These are phyloP conservation scores for Ancistrus triradiatus DNA, from an alignment of 2,113 vertebrate genomes.

Conservation along the genomic window DNA sequence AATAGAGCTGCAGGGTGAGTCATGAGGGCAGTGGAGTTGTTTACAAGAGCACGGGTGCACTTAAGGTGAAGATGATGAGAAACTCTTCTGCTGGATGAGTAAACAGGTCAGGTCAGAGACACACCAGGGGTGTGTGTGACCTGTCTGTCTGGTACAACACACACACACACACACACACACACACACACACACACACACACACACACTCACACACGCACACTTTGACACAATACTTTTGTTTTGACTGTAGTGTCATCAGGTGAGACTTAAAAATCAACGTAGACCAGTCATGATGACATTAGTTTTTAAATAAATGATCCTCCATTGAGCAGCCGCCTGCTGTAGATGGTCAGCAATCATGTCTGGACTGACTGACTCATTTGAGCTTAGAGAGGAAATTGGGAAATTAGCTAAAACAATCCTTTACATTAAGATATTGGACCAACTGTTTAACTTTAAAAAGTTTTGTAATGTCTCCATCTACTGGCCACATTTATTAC, in stretches of 20 bases:
- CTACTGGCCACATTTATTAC: no score
- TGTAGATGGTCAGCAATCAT: no score
- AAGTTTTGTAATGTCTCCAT: conserved; percentile 9
- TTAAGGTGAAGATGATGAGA: conserved; percentile 30
- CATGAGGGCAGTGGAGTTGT: conserved; percentile 27
- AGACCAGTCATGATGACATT: no score
- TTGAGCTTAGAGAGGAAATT: no score
- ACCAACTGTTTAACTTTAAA: background rate
- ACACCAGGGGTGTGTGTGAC: conserved; percentile 18
- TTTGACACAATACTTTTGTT: background rate
- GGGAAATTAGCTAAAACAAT: no score
- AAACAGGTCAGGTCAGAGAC: conserved; percentile 32
- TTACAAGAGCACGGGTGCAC: conserved; percentile 21
- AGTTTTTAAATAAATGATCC: no score
- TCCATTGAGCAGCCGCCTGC: no score
- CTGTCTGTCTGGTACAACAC: conserved; percentile 14
- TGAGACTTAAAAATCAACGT: no score
- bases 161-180: conserved; percentile 11
- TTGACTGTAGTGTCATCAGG: no score
- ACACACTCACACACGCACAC: conserved; percentile 11
- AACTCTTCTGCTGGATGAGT: conserved; percentile 24
- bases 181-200: conserved; percentile 1
- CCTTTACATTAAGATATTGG: no score
- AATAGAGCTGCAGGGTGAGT: conserved; percentile 25
- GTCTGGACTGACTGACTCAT: no score